Evolutionary conservation across 1,140 invertebrate genomes (phyloP).

Genomic region (Ruditapes philippinarum): DNA sequence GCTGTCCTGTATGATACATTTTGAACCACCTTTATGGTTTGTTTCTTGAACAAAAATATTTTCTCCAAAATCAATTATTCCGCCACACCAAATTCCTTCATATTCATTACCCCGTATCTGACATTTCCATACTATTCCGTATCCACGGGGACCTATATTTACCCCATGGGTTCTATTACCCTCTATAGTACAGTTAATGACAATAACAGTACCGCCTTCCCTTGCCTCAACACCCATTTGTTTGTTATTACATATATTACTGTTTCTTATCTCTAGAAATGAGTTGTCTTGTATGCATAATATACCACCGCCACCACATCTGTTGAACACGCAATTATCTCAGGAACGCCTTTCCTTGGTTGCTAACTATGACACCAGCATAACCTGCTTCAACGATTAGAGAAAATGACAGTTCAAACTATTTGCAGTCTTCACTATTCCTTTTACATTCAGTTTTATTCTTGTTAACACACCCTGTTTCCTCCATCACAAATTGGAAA

Average conservation of each 20-base stretch:
- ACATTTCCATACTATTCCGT: background rate
- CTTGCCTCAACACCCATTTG: constrained; percentile 13
- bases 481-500: constrained; percentile 10
- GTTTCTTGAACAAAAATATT: too few species aligned
- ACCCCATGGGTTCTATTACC: background rate
- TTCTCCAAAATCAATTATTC: background rate
- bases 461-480: background rate
- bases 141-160: background rate
- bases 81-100: constrained; percentile 34
- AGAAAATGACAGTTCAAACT: too few species aligned
- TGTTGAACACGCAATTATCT: background rate
- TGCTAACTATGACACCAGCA: background rate
- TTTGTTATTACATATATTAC: background rate
- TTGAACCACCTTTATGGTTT: background rate
- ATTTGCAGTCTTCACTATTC: background rate
- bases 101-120: background rate
- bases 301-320: constrained; percentile 19
- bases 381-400: background rate
- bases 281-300: background rate
- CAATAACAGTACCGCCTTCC: background rate
- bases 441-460: background rate
- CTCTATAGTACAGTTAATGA: background rate
- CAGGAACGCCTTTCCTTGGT: background rate
- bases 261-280: background rate
- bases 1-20: background rate